Base-by-base conservation (phyloP, 2,797 vertebrate species). In the Thamnophis elegans region DNA sequence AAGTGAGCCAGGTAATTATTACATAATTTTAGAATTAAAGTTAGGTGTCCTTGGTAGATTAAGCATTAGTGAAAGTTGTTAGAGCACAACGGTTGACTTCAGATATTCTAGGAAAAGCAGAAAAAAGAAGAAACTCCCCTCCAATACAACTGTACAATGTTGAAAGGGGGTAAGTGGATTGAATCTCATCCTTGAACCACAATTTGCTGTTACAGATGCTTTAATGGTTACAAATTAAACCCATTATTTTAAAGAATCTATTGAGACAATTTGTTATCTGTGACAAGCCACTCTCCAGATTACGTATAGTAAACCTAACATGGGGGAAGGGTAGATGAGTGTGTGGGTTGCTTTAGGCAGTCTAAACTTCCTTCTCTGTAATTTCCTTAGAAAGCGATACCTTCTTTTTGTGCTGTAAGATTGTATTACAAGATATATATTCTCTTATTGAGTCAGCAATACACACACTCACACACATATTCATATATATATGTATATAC, bases 311-410 rank as follows among this genome's bases (percentile, higher is more conserved):
- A 73, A 73, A 36, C 68, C 65, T 73, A 73, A 73, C 68, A 73
- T 36, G 32, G 32, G 32, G 68, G 68, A 90, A 18, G 62, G 59
- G 47, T 68, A 53, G 28, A 89, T 55, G 58, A 55, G 56, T 88
- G 47, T 68, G 86, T 62, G 62, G 93, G 93, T 94, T 94, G 89
- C 73, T 92, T 95, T 89, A 92, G 3, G 91, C 56, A 65, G 87
- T 93, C 73, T 94, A 94, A 94, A 95, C 93, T 94, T 96, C 92
- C 91, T 93, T 62, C 86, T 42, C 93, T 95, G 93, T 93, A 85
- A 96, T 96, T 95, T 93, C 92, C 91, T 88, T 94, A 86, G 59
- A 53, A 58, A 96, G 85, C 78, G 18, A 90, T 92, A 94, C 36
- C 92, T 65, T 65, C 51, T 88, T 56, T 85, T 96, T 0, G 1